Conservation (phyloP, 2,797 vertebrate genomes). For the Coregonus ussuriensis region DNA sequence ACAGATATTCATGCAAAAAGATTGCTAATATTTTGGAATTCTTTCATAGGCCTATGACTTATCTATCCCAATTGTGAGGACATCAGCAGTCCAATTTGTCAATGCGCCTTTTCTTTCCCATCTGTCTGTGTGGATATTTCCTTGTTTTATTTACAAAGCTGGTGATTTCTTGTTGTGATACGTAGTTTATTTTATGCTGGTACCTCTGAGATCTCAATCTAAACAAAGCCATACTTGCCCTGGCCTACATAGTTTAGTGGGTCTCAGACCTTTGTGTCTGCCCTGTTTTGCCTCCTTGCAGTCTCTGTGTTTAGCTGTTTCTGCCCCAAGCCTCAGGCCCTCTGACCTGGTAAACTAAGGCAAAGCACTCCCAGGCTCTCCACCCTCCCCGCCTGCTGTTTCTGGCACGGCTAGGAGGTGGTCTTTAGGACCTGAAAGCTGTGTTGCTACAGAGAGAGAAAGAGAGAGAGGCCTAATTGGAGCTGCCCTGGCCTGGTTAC, state of each 20-base stretch:
- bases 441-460: neutral
- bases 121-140: slow-evolving; percentile 20
- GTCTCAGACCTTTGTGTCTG: too few relatives aligned
- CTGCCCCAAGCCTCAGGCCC: neutral
- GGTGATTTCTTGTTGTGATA: slow-evolving; percentile 39
- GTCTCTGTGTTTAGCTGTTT: neutral
- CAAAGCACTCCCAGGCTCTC: neutral
- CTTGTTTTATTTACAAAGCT: slow-evolving; percentile 37
- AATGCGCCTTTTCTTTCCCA: slow-evolving; percentile 17
- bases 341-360: neutral
- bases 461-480: neutral
- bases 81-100: slow-evolving; percentile 19
- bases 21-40: neutral
- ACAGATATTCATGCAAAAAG: slow-evolving; percentile 32
- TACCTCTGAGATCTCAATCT: slow-evolving; percentile 39
- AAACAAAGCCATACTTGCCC: slow-evolving; percentile 51
- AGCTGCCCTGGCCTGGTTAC: slow-evolving; percentile 18
- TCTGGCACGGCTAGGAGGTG: slow-evolving; percentile 2
- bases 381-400: neutral
- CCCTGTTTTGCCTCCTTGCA: neutral
- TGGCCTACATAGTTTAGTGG: slow-evolving; percentile 31
- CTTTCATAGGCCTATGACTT: slow-evolving; percentile 11
- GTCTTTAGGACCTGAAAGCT: neutral
- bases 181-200: slow-evolving; percentile 22
- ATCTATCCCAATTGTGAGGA: slow-evolving; percentile 38